Evolutionary conservation across 2,797 vertebrate genomes (phyloP).

Genomic region (Typhlichthys eigenmanni): DNA sequence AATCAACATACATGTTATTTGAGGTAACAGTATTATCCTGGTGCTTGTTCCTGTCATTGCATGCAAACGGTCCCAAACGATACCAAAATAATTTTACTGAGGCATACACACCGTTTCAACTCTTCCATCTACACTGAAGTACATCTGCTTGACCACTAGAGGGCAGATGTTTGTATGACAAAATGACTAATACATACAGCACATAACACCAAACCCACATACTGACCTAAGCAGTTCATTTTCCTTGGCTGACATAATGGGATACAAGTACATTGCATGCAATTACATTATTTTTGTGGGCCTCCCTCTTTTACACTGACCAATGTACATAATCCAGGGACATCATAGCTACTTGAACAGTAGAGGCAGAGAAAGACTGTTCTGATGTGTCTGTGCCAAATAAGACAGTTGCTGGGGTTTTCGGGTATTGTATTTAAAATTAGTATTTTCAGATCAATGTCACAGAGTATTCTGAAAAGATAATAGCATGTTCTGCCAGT

Average conservation of each 20-base stretch:
- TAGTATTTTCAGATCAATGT: constrained; percentile 2
- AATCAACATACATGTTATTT: constrained; percentile 8
- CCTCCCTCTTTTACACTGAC: constrained; percentile 25
- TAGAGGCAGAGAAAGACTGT: constrained; percentile 21
- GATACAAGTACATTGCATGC: constrained; percentile 43
- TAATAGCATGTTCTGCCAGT: not conserved
- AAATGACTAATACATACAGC: constrained; percentile 14
- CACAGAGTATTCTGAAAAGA: constrained; percentile 9
- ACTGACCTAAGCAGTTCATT: constrained; percentile 12
- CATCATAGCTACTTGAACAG: not conserved
- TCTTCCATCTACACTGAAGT: constrained; percentile 8
- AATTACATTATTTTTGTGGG: constrained; percentile 26
- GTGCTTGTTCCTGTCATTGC: constrained; percentile 23
- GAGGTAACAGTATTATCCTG: constrained; percentile 28
- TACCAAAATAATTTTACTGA: not conserved
- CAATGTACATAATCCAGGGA: constrained; percentile 22
- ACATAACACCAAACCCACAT: not conserved
- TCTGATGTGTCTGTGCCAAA: constrained; percentile 26
- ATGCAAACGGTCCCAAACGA: constrained; percentile 8
- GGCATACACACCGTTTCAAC: not conserved
- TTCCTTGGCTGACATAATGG: constrained; percentile 11
- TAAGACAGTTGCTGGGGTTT: constrained; percentile 6
- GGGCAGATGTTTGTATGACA: constrained; percentile 29
- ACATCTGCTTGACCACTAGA: constrained; percentile 32
- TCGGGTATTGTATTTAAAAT: not conserved